These are phyloP conservation scores for Podarcis cretensis DNA, from an alignment of 2,113 vertebrate genomes.

Conservation along the genomic window DNA sequence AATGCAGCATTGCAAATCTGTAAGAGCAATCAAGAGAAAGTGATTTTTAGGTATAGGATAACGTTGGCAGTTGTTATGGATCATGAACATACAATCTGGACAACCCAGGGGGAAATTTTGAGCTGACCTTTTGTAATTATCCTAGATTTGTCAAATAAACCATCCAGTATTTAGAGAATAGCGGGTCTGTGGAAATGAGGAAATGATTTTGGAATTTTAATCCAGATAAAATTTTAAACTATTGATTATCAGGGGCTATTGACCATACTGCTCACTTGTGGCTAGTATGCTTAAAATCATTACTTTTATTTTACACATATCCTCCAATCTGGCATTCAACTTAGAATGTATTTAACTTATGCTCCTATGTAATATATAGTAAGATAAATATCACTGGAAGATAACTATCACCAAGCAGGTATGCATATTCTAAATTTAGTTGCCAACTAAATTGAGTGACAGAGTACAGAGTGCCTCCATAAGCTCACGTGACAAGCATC, in stretches of 20 bases:
- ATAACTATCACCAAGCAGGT: not conserved
- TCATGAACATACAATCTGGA: not conserved
- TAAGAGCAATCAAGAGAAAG: conserved; percentile 55
- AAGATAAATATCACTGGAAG: not conserved
- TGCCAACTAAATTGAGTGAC: not conserved
- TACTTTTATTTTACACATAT: not conserved
- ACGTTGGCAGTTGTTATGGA: conserved; percentile 20
- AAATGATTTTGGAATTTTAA: not conserved
- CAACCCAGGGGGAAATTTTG: too few species aligned
- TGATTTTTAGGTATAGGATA: conserved; percentile 54
- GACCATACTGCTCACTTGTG: not conserved
- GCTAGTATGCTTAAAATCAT: not conserved
- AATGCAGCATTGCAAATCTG: conserved; percentile 50
- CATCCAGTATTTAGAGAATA: conserved; percentile 2
- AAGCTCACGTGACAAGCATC: not conserved
- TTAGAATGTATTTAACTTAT: not conserved
- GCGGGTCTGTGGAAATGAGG: not conserved
- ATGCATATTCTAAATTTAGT: not conserved
- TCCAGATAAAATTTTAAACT: not conserved
- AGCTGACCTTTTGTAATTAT: not conserved
- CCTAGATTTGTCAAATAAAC: not conserved
- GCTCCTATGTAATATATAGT: not conserved
- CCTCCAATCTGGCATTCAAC: too few species aligned
- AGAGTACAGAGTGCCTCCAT: not conserved
- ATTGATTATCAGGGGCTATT: not conserved